Percentiles rank a stretch among this genome's conserved stretches.
These are phyloP conservation scores for Ceramica pisi DNA, from an alignment of 2,888 invertebrate genomes.

Conservation along the genomic window DNA sequence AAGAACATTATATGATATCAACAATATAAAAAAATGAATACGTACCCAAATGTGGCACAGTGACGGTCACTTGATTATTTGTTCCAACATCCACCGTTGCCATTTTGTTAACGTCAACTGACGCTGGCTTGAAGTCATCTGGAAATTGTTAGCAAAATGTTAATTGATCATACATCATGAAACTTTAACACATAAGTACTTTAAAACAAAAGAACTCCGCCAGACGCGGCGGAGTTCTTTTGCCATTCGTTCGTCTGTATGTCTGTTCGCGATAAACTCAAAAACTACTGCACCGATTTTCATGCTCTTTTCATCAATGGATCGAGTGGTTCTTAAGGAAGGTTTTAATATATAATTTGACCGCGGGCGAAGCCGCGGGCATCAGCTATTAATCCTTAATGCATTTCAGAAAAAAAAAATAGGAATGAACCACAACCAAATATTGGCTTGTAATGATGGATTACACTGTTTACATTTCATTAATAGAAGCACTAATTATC, in stretches of 20 bases:
- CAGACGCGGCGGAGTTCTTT: no score
- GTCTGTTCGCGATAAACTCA: no score
- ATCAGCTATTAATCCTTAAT: neutral
- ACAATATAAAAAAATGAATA: conserved; percentile 28
- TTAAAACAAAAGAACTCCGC: no score
- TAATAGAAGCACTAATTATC: neutral
- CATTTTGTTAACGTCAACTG: conserved; percentile 97
- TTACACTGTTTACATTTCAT: neutral
- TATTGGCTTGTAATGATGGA: neutral
- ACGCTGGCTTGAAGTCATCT: conserved; percentile 99
- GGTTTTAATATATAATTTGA: no score
- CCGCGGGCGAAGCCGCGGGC: no score
- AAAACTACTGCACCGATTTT: no score
- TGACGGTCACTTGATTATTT: conserved; percentile 97
- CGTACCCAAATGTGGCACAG: conserved; percentile 97
- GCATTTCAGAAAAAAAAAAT: neutral
- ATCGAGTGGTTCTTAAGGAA: no score
- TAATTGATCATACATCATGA: neutral
- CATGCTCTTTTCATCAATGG: no score
- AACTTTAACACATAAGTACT: no score
- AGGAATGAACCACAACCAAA: neutral
- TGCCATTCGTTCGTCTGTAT: no score
- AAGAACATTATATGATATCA: neutral
- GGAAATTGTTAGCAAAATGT: conserved; percentile 73
- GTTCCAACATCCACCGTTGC: conserved; percentile 97